Percentiles rank a stretch among this genome's conserved stretches.
phyloP scores from a whole-genome alignment of 53 echinoderm and acorn worm genomes.

The Echinometra lucunter region DNA sequence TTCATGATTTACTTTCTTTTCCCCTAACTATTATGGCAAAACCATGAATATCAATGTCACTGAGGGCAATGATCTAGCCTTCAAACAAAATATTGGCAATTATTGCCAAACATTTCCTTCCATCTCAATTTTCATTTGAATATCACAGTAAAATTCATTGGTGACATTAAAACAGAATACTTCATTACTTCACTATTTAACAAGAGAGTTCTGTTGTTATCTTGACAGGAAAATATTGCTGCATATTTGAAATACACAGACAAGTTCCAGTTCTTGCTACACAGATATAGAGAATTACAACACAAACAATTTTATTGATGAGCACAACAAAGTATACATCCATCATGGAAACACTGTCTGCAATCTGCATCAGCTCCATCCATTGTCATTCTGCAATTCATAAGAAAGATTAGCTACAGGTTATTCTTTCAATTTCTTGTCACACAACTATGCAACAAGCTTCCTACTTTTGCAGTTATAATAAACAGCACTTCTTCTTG shows the following conservation, averaged over 20 bases:
- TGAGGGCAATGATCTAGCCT: not conserved
- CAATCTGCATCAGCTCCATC: too few relatives aligned
- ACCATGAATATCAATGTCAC: not conserved
- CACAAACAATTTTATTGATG: not conserved
- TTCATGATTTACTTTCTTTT: constrained; percentile 12
- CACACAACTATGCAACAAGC: too few relatives aligned
- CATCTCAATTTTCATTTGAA: not conserved
- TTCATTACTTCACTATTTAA: not conserved
- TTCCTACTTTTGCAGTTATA: too few relatives aligned
- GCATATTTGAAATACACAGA: not conserved
- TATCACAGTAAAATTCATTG: not conserved
- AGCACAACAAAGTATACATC: too few relatives aligned
- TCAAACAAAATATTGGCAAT: not conserved
- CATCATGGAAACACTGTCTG: too few relatives aligned
- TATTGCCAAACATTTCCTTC: not conserved
- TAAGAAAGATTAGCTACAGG: too few relatives aligned
- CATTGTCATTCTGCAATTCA: too few relatives aligned
- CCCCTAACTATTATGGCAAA: not conserved
- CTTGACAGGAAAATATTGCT: not conserved
- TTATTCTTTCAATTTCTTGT: too few relatives aligned
- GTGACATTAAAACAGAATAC: not conserved
- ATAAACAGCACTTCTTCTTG: too few relatives aligned
- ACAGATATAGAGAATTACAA: not conserved
- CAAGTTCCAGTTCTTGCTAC: not conserved
- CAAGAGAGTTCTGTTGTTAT: not conserved